Evolutionary conservation across 2,113 vertebrate species (phyloP).

Genomic region (Clarias magur): DNA sequence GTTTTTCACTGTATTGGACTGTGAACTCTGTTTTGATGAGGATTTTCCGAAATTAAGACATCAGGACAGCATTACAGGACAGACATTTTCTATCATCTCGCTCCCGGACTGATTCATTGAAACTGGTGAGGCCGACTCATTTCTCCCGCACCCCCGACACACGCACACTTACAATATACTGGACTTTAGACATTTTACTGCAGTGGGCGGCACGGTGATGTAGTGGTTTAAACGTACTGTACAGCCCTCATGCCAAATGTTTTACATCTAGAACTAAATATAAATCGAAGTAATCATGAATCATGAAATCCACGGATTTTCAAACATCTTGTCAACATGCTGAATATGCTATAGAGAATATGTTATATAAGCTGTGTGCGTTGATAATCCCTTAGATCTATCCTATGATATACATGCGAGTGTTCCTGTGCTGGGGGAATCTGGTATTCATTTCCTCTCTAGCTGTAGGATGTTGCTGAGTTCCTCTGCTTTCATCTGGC

Average conservation of each 20-base stretch:
- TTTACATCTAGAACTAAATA: neutral
- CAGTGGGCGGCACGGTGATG: no score
- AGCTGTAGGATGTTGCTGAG: constrained; percentile 26
- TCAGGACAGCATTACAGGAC: no score
- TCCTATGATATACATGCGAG: constrained; percentile 4
- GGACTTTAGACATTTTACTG: no score
- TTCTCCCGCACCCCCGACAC: no score
- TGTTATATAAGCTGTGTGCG: neutral
- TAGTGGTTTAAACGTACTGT: neutral
- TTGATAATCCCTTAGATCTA: neutral
- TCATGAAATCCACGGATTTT: neutral
- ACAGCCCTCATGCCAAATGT: neutral
- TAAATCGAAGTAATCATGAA: neutral
- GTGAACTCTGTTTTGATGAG: no score
- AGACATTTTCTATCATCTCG: no score
- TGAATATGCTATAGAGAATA: neutral
- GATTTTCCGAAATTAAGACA: no score
- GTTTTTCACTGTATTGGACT: no score
- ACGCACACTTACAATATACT: no score
- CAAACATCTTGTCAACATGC: neutral
- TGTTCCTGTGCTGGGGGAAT: constrained; percentile 11
- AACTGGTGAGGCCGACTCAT: no score
- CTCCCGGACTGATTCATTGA: no score
- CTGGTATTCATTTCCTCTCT: constrained; percentile 32
- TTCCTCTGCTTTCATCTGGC: constrained; percentile 10